phyloP scores from a whole-genome alignment of 1,140 invertebrate genomes.

The Psix sp. region DNA sequence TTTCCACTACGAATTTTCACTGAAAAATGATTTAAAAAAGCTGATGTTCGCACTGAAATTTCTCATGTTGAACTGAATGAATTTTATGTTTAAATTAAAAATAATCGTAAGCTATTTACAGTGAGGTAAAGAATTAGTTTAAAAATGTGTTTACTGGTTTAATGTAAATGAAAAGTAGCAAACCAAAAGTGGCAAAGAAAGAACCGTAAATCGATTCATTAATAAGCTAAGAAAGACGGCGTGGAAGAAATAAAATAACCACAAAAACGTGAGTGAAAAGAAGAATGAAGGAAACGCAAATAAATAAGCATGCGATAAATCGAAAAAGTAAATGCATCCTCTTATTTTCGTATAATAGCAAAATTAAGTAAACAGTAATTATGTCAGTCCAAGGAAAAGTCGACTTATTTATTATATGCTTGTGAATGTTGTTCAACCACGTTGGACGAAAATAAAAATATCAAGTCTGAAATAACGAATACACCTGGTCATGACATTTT shows the following conservation, averaged over 20 bases:
- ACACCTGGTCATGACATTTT: no score
- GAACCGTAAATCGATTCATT: constrained; percentile 57
- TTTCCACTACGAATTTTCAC: no score
- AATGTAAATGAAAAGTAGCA: constrained; percentile 42
- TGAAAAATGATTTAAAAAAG: no score
- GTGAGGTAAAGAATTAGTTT: constrained; percentile 29
- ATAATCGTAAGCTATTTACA: constrained; percentile 31
- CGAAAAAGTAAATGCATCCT: constrained; percentile 49
- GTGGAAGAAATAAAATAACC: constrained; percentile 50
- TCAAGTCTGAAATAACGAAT: no score
- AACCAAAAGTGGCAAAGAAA: constrained; percentile 39
- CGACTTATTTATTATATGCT: constrained; percentile 1
- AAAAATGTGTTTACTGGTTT: constrained; percentile 31
- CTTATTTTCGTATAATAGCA: constrained; percentile 44
- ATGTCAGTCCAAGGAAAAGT: constrained; percentile 44
- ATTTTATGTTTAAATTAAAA: constrained; percentile 30
- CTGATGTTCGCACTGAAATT: constrained; percentile 24
- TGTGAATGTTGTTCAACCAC: no score
- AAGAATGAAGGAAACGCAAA: constrained; percentile 54
- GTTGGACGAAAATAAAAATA: no score
- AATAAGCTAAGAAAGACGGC: constrained; percentile 50
- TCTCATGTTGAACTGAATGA: constrained; percentile 27
- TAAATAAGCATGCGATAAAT: constrained; percentile 56
- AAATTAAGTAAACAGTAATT: constrained; percentile 59
- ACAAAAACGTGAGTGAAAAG: constrained; percentile 19